phyloP scores from a whole-genome alignment of 1,140 invertebrate genomes.

The Lineus longissimus region DNA sequence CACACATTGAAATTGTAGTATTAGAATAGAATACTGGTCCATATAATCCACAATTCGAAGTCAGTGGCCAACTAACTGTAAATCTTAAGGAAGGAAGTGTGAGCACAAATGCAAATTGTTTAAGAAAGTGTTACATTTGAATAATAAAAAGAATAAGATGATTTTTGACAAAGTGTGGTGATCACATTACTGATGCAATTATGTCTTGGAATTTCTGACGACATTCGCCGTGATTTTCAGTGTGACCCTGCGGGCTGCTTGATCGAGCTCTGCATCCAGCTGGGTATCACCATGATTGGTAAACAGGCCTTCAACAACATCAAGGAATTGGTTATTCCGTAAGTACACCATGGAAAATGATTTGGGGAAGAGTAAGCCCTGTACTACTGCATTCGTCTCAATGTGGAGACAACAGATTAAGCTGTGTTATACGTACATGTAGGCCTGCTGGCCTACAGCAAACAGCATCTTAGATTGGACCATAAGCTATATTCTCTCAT shows the following conservation, averaged over 20 bases:
- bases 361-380: background rate
- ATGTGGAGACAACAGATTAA: background rate
- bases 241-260: conserved; percentile 88
- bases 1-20: too few relatives aligned
- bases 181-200: too few relatives aligned
- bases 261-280: conserved; percentile 84
- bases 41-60: too few relatives aligned
- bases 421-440: background rate
- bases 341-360: conserved; percentile 28
- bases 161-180: too few relatives aligned
- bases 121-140: too few relatives aligned
- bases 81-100: too few relatives aligned
- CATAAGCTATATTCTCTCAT: background rate
- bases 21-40: too few relatives aligned
- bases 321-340: conserved; percentile 80
- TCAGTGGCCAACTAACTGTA: too few relatives aligned
- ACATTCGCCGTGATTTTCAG: too few relatives aligned
- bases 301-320: conserved; percentile 90
- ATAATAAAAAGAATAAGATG: too few relatives aligned
- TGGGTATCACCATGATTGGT: conserved; percentile 91
- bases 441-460: background rate
- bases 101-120: too few relatives aligned
- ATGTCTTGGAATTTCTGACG: too few relatives aligned
- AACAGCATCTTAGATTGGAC: background rate
- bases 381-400: background rate